Evolutionary conservation across 1,140 invertebrate genomes (phyloP).

Genomic region (Dinoponera quadriceps): DNA sequence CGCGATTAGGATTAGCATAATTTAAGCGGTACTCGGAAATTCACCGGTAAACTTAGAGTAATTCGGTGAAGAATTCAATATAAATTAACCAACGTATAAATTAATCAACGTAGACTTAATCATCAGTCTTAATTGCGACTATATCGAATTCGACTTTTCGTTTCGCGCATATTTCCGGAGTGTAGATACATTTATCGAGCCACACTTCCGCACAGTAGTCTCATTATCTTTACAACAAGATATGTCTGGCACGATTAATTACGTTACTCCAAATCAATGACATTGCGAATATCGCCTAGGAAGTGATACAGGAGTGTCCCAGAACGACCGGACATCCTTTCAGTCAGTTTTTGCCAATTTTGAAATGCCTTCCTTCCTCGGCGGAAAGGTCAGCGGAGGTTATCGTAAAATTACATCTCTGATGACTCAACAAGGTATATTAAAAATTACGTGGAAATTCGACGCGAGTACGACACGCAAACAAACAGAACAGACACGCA

Average conservation of each 20-base stretch:
- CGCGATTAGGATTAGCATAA: too few species aligned
- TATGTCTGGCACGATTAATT: background rate
- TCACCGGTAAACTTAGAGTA: background rate
- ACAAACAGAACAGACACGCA: too few species aligned
- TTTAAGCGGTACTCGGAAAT: too few species aligned
- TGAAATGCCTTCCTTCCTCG: too few species aligned
- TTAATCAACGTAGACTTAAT: constrained; percentile 8
- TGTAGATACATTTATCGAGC: constrained; percentile 41
- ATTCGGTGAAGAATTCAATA: background rate
- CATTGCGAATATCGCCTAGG: background rate
- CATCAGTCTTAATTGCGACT: background rate
- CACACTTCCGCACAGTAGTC: constrained; percentile 25
- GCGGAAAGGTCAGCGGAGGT: too few species aligned
- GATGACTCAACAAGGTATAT: too few species aligned
- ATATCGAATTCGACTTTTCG: background rate
- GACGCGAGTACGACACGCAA: too few species aligned
- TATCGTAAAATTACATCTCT: too few species aligned
- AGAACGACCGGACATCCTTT: too few species aligned
- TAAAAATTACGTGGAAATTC: too few species aligned
- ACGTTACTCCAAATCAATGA: constrained; percentile 11
- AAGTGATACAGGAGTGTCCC: background rate
- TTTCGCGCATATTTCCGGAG: constrained; percentile 17
- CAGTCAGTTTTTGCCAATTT: too few species aligned
- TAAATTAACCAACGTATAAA: background rate
- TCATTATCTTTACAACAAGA: constrained; percentile 26